A percentile compares a stretch with the other conserved stretches of the same genome.
These are phyloP conservation scores for Hartigia nigra DNA, from an alignment of 2,888 invertebrate species.

Conservation along the genomic window DNA sequence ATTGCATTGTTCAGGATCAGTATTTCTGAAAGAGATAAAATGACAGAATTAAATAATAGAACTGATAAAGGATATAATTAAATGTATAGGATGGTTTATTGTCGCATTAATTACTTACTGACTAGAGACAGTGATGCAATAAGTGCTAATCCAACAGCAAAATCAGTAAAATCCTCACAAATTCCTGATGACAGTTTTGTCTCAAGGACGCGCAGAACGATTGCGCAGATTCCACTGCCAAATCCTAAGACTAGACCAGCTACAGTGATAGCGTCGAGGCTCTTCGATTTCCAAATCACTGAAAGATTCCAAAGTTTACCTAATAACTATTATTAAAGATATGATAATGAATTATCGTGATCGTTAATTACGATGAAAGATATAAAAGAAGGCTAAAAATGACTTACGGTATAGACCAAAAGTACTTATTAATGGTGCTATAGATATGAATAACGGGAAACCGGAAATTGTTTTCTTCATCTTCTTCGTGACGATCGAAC, in stretches of 20 bases:
- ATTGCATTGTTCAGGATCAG: constrained; percentile 7
- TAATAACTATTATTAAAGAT: neutral
- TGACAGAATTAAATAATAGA: neutral
- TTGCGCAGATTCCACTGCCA: constrained; percentile 11
- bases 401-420: constrained; percentile 19
- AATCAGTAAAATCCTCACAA: constrained; percentile 5
- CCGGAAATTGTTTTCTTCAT: neutral
- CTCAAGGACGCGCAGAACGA: constrained; percentile 7
- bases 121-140: constrained; percentile 11
- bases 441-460: neutral
- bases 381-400: neutral
- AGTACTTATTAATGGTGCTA: neutral
- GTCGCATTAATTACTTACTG: constrained; percentile 5
- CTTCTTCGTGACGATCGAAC: neutral
- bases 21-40: constrained; percentile 6
- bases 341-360: neutral
- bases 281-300: constrained; percentile 16
- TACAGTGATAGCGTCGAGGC: constrained; percentile 15
- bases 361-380: neutral
- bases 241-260: constrained; percentile 12
- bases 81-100: neutral
- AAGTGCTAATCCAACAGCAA: constrained; percentile 10
- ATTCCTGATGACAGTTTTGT: constrained; percentile 8
- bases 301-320: neutral
- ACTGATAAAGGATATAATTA: neutral